Conservation (phyloP, 2,797 vertebrate genomes). For the Mallotus villosus region DNA sequence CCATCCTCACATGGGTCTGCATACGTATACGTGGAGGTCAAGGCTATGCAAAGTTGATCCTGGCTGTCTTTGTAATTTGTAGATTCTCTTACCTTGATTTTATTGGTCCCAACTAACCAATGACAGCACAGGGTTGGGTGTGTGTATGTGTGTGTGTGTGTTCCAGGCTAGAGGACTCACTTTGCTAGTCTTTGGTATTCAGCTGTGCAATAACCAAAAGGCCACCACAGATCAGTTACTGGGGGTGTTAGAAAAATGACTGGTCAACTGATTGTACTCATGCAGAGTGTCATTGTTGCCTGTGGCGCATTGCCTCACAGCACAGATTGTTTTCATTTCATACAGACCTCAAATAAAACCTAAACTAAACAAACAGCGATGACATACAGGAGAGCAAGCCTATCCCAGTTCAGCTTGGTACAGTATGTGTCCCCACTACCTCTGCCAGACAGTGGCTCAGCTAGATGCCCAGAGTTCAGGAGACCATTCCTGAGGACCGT, state of each 20-base stretch:
- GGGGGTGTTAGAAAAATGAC: constrained; percentile 37
- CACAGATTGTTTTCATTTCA: background rate
- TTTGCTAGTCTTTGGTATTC: constrained; percentile 73
- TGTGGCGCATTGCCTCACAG: background rate
- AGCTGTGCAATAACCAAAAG: constrained; percentile 70
- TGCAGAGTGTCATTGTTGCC: constrained; percentile 52
- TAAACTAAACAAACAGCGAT: constrained; percentile 40
- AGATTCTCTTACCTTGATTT: background rate
- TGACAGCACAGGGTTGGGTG: constrained; percentile 12
- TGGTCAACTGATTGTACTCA: constrained; percentile 72
- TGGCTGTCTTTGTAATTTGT: too few species aligned
- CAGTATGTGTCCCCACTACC: constrained; percentile 35
- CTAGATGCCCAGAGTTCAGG: constrained; percentile 44
- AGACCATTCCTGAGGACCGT: background rate
- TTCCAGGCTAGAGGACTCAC: constrained; percentile 39
- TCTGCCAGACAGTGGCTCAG: constrained; percentile 49
- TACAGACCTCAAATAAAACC: background rate
- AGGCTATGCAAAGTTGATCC: too few species aligned
- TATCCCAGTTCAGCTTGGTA: constrained; percentile 44
- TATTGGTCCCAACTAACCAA: constrained; percentile 13
- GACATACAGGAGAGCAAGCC: constrained; percentile 29
- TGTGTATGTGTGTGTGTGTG: constrained; percentile 15
- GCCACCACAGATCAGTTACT: constrained; percentile 41
- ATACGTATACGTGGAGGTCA: too few species aligned
- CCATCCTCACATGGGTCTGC: background rate